These are phyloP conservation scores for Osmerus eperlanus DNA, from an alignment of 2,113 vertebrate genomes.

Conservation along the genomic window DNA sequence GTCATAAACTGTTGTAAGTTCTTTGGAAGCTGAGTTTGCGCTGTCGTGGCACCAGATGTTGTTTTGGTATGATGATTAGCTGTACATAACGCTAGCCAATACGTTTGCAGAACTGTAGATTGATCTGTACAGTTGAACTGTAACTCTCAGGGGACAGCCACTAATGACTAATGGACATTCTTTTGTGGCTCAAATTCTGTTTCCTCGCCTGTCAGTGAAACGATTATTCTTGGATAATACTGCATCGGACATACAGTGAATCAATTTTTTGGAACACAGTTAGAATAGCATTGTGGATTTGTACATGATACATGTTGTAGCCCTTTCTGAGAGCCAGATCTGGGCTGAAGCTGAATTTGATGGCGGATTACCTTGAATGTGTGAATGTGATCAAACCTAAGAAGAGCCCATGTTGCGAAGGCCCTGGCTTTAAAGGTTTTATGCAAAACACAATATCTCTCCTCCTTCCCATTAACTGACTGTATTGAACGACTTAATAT, in stretches of 20 bases:
- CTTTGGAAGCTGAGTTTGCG: neutral
- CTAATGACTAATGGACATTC: too few relatives aligned
- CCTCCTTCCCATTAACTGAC: constrained; percentile 69
- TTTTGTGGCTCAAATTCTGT: too few relatives aligned
- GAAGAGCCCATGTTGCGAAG: constrained; percentile 48
- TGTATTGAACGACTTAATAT: constrained; percentile 71
- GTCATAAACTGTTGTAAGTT: constrained; percentile 1
- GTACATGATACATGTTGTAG: constrained; percentile 27
- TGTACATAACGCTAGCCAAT: too few relatives aligned
- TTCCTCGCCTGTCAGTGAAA: neutral
- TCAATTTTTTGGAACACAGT: constrained; percentile 30
- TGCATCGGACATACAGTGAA: constrained; percentile 2
- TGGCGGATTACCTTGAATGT: constrained; percentile 68
- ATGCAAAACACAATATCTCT: constrained; percentile 72
- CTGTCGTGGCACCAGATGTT: too few relatives aligned
- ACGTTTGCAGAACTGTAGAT: too few relatives aligned
- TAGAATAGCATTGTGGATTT: constrained; percentile 28
- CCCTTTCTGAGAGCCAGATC: constrained; percentile 44
- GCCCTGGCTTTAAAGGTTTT: constrained; percentile 72
- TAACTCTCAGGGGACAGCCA: too few relatives aligned
- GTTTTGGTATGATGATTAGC: too few relatives aligned
- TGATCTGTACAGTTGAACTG: too few relatives aligned
- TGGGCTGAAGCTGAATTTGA: constrained; percentile 56
- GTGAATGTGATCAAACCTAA: constrained; percentile 67
- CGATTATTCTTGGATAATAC: neutral